Conservation (phyloP, 2,797 vertebrate genomes). For the Falco columbarius region DNA sequence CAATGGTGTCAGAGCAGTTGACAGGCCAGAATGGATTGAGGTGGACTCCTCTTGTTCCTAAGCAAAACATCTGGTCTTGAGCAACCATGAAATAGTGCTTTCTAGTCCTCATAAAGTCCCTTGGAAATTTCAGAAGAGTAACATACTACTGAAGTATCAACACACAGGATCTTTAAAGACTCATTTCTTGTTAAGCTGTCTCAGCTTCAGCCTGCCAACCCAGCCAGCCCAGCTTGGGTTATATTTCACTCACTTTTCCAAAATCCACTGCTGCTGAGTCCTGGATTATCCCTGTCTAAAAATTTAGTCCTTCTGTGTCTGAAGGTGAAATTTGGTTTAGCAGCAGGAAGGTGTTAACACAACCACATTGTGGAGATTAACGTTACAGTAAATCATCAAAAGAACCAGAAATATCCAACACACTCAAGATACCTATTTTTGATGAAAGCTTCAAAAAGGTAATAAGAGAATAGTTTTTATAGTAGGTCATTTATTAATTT, state of each 20-base stretch:
- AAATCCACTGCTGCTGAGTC: slow-evolving; percentile 53
- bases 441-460: slow-evolving; percentile 38
- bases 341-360: slow-evolving; percentile 59
- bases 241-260: slow-evolving; percentile 63
- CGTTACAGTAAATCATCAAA: slow-evolving; percentile 22
- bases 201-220: slow-evolving; percentile 20
- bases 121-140: slow-evolving; percentile 20
- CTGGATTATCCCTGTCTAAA: slow-evolving; percentile 61
- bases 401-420: slow-evolving; percentile 44
- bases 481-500: slow-evolving; percentile 38
- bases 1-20: not conserved
- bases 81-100: not conserved
- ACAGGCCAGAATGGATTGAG: not conserved
- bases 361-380: slow-evolving; percentile 16
- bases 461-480: slow-evolving; percentile 15
- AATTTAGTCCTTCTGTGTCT: slow-evolving; percentile 25
- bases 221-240: slow-evolving; percentile 40
- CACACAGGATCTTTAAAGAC: slow-evolving; percentile 25
- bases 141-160: not conserved
- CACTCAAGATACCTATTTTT: slow-evolving; percentile 36
- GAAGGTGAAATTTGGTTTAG: slow-evolving; percentile 63
- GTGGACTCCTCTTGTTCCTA: not conserved
- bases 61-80: not conserved
- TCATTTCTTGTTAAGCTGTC: slow-evolving; percentile 51
- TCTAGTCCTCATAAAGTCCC: not conserved